Conservation (phyloP, 2,888 invertebrate genomes). For the Macrostomum cliftonense region DNA sequence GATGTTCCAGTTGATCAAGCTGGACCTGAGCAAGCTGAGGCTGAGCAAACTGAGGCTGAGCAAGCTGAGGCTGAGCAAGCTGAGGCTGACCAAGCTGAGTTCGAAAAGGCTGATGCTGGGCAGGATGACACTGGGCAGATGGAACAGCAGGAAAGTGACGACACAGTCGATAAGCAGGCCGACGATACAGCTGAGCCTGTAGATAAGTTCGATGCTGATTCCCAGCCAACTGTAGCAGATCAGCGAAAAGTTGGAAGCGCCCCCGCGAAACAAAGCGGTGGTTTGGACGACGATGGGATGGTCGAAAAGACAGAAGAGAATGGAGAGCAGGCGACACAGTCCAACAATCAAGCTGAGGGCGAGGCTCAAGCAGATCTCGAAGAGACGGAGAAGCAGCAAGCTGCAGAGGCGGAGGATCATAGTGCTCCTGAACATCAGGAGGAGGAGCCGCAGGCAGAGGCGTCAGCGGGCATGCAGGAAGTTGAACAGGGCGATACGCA, state of each 20-base stretch:
- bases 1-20: slow-evolving; percentile 3
- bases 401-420: no score
- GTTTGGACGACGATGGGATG: not conserved
- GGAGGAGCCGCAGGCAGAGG: slow-evolving; percentile 13
- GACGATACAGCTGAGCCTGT: not conserved
- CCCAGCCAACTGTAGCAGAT: not conserved
- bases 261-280: not conserved
- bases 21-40: slow-evolving; percentile 5
- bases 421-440: not conserved
- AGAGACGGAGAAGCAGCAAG: no score
- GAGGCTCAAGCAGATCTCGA: no score
- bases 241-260: not conserved
- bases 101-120: not conserved
- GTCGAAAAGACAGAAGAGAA: not conserved
- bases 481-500: not conserved
- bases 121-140: not conserved
- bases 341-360: no score
- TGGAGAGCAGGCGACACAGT: no score
- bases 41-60: slow-evolving; percentile 5
- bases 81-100: not conserved
- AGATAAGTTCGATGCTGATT: not conserved
- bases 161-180: not conserved
- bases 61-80: not conserved
- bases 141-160: not conserved
- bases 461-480: not conserved